Evolutionary conservation across 2,888 invertebrate genomes (phyloP), one percentile per base, ranked within the genome.

Genomic region (Athalia rosae): DNA sequence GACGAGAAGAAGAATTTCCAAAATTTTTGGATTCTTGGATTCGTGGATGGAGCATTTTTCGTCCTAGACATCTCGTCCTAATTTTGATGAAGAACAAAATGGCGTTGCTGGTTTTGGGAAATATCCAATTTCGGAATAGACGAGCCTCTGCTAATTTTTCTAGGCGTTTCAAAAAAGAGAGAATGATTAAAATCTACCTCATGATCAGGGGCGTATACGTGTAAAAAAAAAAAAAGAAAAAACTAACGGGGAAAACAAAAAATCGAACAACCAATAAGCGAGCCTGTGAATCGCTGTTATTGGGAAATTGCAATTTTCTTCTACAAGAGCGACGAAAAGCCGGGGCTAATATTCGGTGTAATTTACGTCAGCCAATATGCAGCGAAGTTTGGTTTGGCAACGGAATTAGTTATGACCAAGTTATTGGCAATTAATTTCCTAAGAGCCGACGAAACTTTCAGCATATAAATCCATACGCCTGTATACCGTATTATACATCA

Each of bases 381-480:
- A 28, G 28, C 13, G 53, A 45, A 74, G 50, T 59, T 62, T 74
- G 11, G 48, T 43, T 74, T 47, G 61, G 61, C 74, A 74, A 74
- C 74, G 61, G 62, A 74, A 62, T 74, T 74, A 74, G 61, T 62
- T 74, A 74, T 71, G 61, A 50, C 50, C 61, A 50, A 7, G 74
- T 74, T 74, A 74, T 74, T 62, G 74, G 74, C 74, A 61, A 74
- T 74, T 74, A 74, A 74, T 74, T 61, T 73, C 47, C 64, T 64
- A n/a, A 8, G 61, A 61, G 7, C 64, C 9, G 8, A 5, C 4
- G 61, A 13, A 61, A 28, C 28, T 13, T 53, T 4, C 15, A 61
- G 6, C 53, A 6, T 11, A 7, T 53, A 53, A 53, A 53, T 53
- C 9, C 53, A 53, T 0, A n/a, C n/a, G 9, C 53, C 53, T 7